Evolutionary conservation across 2,888 invertebrate species (phyloP).

Genomic region (Drosophila niveifrons): DNA sequence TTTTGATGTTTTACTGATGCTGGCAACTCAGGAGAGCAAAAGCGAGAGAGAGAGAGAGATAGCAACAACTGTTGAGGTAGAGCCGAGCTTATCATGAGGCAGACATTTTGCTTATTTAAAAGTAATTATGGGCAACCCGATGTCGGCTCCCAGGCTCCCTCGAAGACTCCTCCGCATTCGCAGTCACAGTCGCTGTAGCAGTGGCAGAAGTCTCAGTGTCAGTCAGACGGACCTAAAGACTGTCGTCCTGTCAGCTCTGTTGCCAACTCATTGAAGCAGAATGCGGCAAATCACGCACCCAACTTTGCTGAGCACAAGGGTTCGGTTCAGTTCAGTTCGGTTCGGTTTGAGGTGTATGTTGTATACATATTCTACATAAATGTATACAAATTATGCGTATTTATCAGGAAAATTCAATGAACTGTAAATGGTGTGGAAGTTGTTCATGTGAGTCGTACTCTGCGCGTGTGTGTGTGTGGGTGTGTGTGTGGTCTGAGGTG

Average conservation of each 20-base stretch:
- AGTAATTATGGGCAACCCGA: slow-evolving; percentile 71
- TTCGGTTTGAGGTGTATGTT: slow-evolving; percentile 9
- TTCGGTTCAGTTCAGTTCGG: slow-evolving; percentile 1
- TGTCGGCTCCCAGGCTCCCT: slow-evolving; percentile 44
- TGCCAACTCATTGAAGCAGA: slow-evolving; percentile 75
- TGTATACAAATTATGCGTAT: slow-evolving; percentile 79
- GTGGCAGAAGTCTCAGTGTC: slow-evolving; percentile 40
- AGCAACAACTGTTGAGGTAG: neutral
- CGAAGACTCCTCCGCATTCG: slow-evolving; percentile 31
- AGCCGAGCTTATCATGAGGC: slow-evolving; percentile 48
- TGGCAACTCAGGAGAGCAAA: slow-evolving; percentile 32
- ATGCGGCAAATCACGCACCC: slow-evolving; percentile 76
- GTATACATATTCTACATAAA: slow-evolving; percentile 59
- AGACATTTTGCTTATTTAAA: slow-evolving; percentile 71
- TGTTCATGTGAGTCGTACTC: slow-evolving; percentile 58
- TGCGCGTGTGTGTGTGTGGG: slow-evolving; percentile 17
- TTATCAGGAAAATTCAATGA: slow-evolving; percentile 79
- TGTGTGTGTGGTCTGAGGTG: slow-evolving; percentile 33
- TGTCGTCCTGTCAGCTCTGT: slow-evolving; percentile 49
- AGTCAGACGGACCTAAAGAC: slow-evolving; percentile 13
- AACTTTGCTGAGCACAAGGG: slow-evolving; percentile 27
- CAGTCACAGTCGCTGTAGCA: slow-evolving; percentile 37
- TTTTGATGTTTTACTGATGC: slow-evolving; percentile 68
- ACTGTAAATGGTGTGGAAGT: slow-evolving; percentile 79
- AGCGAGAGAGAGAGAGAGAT: neutral